Evolutionary conservation across 2,888 invertebrate species (phyloP).

Genomic region (Cactoblastis cactorum): DNA sequence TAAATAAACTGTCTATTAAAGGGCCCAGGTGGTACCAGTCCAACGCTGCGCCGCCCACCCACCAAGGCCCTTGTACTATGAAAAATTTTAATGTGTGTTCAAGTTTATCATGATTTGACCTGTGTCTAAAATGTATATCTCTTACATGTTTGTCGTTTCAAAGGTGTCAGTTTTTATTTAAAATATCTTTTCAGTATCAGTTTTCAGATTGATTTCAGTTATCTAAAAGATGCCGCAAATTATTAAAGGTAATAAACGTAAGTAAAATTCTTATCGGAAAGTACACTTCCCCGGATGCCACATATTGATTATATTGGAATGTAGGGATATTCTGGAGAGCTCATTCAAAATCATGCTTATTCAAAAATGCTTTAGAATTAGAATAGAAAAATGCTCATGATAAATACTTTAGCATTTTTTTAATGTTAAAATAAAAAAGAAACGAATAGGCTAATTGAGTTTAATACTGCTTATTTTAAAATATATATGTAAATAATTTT

Average conservation of each 20-base stretch:
- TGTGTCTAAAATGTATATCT: not conserved
- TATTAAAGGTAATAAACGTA: not conserved
- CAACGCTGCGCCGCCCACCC: constrained; percentile 40
- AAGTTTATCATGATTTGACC: constrained; percentile 9
- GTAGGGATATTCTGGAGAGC: constrained; percentile 23
- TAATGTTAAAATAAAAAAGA: no score
- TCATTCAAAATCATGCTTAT: constrained; percentile 23
- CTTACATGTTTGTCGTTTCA: not conserved
- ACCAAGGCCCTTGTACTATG: constrained; percentile 20
- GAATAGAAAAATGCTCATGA: no score
- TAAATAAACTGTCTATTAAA: constrained; percentile 46
- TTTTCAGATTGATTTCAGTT: no score
- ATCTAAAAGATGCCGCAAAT: no score
- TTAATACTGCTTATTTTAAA: no score
- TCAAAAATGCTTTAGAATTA: no score
- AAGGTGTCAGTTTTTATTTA: not conserved
- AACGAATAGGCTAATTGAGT: no score
- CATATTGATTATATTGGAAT: constrained; percentile 34
- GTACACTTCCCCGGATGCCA: constrained; percentile 1
- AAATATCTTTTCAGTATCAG: not conserved
- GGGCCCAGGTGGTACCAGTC: constrained; percentile 29
- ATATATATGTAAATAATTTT: no score
- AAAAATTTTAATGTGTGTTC: constrained; percentile 4
- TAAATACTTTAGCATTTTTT: no score
- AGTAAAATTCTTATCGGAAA: not conserved